phyloP scores from a whole-genome alignment of 2,888 invertebrate species.

The Rhopalosiphum nymphaeae region DNA sequence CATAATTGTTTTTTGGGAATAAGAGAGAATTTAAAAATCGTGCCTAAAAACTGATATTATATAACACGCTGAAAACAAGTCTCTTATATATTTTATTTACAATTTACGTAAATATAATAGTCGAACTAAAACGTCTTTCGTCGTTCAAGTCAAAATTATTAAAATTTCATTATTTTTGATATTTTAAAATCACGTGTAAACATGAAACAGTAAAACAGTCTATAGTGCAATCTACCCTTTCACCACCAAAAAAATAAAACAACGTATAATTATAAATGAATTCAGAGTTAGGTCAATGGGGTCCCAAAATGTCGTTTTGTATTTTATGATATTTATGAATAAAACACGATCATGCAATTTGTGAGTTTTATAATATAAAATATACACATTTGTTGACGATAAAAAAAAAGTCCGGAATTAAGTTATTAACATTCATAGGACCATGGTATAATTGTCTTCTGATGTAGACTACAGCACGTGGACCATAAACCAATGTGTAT shows the following conservation, averaged over 20 bases:
- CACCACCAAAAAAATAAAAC: neutral
- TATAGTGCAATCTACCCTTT: too few species aligned
- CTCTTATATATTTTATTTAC: neutral
- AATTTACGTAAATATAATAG: neutral
- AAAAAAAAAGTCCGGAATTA: conserved; percentile 39
- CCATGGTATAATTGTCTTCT: conserved; percentile 29
- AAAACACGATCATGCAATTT: neutral
- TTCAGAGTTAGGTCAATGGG: neutral
- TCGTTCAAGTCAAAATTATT: neutral
- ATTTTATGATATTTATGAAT: neutral
- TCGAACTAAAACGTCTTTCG: neutral
- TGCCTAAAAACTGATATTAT: neutral
- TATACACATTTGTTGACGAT: conserved; percentile 3
- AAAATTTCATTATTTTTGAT: neutral
- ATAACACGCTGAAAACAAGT: neutral
- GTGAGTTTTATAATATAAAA: conserved; percentile 8
- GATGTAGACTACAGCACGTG: neutral
- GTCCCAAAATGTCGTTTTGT: neutral
- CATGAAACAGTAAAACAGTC: neutral
- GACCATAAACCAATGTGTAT: conserved; percentile 5
- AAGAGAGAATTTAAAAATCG: neutral
- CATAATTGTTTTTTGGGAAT: neutral
- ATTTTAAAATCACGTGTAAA: neutral
- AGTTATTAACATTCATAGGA: conserved; percentile 34
- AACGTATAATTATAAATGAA: neutral